Conservation (phyloP, 2,797 vertebrate genomes). For the Protosalanx chinensis region DNA sequence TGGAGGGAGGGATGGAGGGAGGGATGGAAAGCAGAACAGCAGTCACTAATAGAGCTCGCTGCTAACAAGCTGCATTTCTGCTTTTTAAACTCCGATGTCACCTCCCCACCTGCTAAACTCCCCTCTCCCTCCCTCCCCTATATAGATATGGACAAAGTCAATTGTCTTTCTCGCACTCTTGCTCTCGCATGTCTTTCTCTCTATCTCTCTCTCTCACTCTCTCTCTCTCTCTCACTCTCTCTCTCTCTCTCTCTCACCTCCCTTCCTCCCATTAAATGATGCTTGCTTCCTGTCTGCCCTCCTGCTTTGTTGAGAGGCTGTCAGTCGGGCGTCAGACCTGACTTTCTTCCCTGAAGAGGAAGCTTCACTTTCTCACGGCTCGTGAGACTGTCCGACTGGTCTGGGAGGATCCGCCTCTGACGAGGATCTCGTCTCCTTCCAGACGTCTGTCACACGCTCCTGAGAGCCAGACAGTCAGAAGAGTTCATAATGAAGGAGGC, state of each 20-base stretch:
- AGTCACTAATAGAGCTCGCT: neutral
- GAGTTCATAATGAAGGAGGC: neutral
- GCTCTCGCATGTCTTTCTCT: neutral
- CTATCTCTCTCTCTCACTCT: neutral
- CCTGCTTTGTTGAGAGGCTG: neutral
- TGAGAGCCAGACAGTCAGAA: neutral
- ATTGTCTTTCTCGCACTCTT: neutral
- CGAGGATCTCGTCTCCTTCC: neutral
- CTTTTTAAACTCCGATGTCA: neutral
- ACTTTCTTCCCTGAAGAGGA: neutral
- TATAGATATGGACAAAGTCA: too few relatives aligned
- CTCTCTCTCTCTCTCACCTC: neutral
- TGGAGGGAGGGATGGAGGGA: too few relatives aligned
- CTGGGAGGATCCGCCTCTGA: neutral
- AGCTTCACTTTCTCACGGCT: neutral
- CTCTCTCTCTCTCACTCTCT: neutral
- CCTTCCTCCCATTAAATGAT: neutral
- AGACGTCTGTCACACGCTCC: neutral
- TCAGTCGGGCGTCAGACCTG: neutral
- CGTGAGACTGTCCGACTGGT: neutral
- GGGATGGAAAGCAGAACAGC: neutral
- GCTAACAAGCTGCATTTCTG: neutral
- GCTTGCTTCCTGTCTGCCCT: neutral
- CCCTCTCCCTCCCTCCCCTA: neutral
- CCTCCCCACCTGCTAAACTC: neutral